phyloP scores from a whole-genome alignment of 2,888 invertebrate genomes.

The Cenopis cana region DNA sequence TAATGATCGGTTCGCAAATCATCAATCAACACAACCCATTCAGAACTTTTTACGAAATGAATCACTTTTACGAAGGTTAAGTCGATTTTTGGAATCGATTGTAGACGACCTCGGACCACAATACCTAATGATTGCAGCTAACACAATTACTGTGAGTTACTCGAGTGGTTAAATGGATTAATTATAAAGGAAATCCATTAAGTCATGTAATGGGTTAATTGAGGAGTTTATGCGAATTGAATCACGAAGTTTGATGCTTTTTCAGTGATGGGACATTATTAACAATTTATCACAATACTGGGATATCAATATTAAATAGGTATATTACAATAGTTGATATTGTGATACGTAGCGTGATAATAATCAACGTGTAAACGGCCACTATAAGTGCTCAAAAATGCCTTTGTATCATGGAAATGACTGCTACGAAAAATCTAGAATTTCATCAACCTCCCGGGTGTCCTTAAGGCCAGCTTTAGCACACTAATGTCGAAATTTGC shows the following conservation, averaged over 20 bases:
- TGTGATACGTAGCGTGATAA: no score
- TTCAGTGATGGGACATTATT: neutral
- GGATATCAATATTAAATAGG: no score
- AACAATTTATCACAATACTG: no score
- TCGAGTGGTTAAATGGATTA: conserved; percentile 32
- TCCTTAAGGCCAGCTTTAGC: no score
- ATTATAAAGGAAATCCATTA: conserved; percentile 16
- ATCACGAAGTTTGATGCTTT: conserved; percentile 1
- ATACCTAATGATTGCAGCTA: conserved; percentile 20
- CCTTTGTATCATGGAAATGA: no score
- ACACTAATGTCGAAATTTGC: no score
- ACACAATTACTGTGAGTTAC: conserved; percentile 26
- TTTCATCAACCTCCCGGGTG: no score
- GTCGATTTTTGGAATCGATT: conserved; percentile 33
- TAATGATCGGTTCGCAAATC: conserved; percentile 11
- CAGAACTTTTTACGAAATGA: conserved; percentile 30
- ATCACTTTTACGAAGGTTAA: conserved; percentile 31
- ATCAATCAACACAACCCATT: conserved; percentile 33
- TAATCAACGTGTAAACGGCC: no score
- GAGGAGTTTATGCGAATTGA: neutral
- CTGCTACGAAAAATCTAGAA: no score
- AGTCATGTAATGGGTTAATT: neutral
- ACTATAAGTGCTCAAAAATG: no score
- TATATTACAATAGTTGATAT: no score
- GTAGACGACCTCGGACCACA: conserved; percentile 32